These are phyloP conservation scores for Agrilus biguttatus DNA, from an alignment of 2,888 invertebrate genomes.

Conservation along the genomic window DNA sequence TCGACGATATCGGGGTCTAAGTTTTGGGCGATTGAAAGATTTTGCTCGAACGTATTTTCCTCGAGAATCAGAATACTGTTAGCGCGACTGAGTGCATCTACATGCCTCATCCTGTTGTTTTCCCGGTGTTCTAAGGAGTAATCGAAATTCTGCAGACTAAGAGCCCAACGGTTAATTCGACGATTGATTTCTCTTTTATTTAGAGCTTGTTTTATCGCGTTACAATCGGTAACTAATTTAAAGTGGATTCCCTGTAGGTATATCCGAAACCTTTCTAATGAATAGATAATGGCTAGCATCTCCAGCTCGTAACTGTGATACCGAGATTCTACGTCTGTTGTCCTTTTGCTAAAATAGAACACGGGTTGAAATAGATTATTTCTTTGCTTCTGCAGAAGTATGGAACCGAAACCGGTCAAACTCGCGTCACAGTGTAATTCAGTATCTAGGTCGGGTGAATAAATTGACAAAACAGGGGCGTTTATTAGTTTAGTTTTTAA, in stretches of 20 bases:
- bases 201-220: constrained; percentile 13
- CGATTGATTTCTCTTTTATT: constrained; percentile 17
- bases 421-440: no score
- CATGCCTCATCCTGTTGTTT: constrained; percentile 15
- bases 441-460: no score
- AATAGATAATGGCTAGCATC: constrained; percentile 14
- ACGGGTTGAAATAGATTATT: no score
- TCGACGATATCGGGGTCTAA: no score
- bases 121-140: not conserved
- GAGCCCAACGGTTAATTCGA: constrained; percentile 8
- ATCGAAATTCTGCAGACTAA: not conserved
- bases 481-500: no score
- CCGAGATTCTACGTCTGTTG: no score
- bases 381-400: no score
- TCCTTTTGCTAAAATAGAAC: no score
- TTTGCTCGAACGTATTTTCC: no score
- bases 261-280: constrained; percentile 15
- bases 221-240: constrained; percentile 15
- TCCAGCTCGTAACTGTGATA: constrained; percentile 22
- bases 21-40: constrained; percentile 2
- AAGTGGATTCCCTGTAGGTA: constrained; percentile 16
- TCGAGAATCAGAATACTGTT: constrained; percentile 11
- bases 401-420: no score
- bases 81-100: constrained; percentile 16
- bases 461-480: no score